Base-by-base conservation (phyloP, 2,888 invertebrate species). In the Leistus spinibarbis region DNA sequence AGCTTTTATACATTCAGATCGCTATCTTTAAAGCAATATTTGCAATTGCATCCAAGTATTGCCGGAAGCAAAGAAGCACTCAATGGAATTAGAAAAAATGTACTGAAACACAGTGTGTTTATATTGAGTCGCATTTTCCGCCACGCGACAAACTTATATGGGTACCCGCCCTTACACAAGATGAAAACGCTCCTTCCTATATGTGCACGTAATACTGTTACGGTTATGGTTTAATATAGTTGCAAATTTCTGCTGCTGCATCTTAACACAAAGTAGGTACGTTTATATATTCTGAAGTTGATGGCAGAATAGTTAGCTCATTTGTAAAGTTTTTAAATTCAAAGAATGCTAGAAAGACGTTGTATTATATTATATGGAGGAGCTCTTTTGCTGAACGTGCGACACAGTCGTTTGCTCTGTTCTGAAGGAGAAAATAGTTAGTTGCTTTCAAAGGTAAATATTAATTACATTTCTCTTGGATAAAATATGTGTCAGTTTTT, bases 141-240 rank as follows among this genome's bases (percentile, higher is more conserved):
- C 40, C 40, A 10, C 40, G 5, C 40, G 40, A 40, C 40, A 40
- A 40, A 5, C 40, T 40, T 40, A 40, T 40, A 40, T 40, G n/a
- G n/a, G n/a, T n/a, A 40, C 7, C 40, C 40, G 40, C 40, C 40
- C 40, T 40, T n/a, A 22, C 62, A 62, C 20, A 19, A 27, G 27
- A 69, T 69, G 69, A 70, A 27, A 56, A 64, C 54, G n/a, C 65
- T 56, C 13, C 65, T 56, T 40, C 40, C 63, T 54, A 13, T 69
- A 69, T 60, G 22, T 69, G 69, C 69, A 69, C 40, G 60, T 69
- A 69, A 69, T 69, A 27, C 71, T 17, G 54, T 64, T 71, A 71
- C 64, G 65, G 64, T 71, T 71, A 71, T 71, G 71, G 65, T 72
- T 66, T 72, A 66, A 72, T 72, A 72, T 72, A 72, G 72, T 72